Base-by-base conservation (phyloP, 2,888 invertebrate genomes). In the Ferrisia virgata region DNA sequence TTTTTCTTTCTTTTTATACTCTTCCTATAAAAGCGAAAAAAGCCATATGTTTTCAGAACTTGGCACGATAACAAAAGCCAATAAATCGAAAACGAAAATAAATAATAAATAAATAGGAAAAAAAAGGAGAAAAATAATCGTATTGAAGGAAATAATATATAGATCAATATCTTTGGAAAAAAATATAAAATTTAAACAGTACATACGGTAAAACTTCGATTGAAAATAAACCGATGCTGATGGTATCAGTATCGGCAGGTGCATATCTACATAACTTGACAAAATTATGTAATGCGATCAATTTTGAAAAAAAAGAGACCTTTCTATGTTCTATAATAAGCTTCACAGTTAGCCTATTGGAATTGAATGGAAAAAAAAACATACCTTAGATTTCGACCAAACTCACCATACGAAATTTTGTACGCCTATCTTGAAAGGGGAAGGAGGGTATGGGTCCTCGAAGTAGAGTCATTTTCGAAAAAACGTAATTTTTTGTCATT, bases 11-110 rank as follows among this genome's bases (percentile, higher is more conserved):
- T 39, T 64, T 28, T 64, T 28, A 28, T 64, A 18, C 64, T 11
- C 36, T 76, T 76, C 58, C 22, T 18, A 9, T 6, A 58, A 58
- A 47, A 15, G 18, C 36, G 72, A 76, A 33, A 76, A 76, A 36
- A 76, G 36, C 36, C 72, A 13, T 36, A 76, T 36, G 33, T 18
- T 36, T 36, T 76, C 18, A 33, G 25, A 72, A 33, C 72, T 76
- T 36, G 72, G 36, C 72, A 36, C 72, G 22, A 36, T 36, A 76
- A 76, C 72, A 76, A 76, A 76, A 76, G 33, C 72, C 72, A 76
- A 76, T 36, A 76, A 76, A 76, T 76, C 72, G 72, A n/a, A n/a
- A 76, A 64, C 28, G 64, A 76, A 36, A 76, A 76, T 53, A 22
- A 53, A 40, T 11, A 40, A 40, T 11, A 9, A 40, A 11, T 8